Evolutionary conservation across 2,113 vertebrate species (phyloP).

Genomic region (Sus scrofa): DNA sequence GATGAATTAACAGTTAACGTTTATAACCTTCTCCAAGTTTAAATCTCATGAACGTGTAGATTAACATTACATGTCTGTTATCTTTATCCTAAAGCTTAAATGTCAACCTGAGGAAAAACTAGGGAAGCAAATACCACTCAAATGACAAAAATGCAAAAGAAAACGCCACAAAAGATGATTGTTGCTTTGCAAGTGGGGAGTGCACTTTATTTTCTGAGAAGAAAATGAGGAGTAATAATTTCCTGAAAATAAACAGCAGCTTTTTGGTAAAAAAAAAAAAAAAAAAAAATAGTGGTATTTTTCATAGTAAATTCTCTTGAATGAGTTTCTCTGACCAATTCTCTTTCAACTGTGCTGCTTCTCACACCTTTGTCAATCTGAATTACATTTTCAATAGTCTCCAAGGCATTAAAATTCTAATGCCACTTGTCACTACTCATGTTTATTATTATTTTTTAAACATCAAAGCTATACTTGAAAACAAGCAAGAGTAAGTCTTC

Average conservation of each 20-base stretch:
- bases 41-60: background rate
- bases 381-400: constrained; percentile 43
- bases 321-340: background rate
- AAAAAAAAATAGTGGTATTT: background rate
- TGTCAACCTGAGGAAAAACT: background rate
- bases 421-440: constrained; percentile 29
- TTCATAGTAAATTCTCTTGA: background rate
- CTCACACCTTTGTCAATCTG: constrained; percentile 46
- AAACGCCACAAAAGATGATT: background rate
- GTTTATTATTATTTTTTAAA: background rate
- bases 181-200: background rate
- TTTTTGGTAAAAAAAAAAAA: background rate
- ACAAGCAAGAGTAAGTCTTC: background rate
- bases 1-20: too few relatives aligned
- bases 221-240: background rate
- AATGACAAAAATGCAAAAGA: background rate
- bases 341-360: background rate
- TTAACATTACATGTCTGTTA: background rate
- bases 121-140: background rate
- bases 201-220: background rate
- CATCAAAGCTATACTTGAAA: background rate
- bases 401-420: constrained; percentile 64
- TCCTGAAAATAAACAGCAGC: background rate
- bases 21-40: background rate
- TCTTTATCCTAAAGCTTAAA: background rate